Conservation (phyloP, 2,797 vertebrate genomes). For the Centroberyx gerrardi region DNA sequence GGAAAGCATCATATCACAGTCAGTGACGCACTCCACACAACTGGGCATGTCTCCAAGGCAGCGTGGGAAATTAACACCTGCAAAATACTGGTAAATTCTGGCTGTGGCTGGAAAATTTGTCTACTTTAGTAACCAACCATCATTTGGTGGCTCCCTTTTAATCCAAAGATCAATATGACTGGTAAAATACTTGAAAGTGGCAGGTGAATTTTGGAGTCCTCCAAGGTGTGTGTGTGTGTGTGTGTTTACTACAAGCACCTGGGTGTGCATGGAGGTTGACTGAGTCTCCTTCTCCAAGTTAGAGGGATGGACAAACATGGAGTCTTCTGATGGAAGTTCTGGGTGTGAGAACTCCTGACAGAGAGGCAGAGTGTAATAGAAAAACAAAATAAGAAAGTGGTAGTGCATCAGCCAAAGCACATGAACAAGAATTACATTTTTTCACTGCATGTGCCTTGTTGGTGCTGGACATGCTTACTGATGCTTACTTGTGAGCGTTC, state of each 20-base stretch:
- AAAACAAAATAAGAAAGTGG: background rate
- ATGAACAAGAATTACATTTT: background rate
- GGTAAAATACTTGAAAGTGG: background rate
- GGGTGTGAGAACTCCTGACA: constrained; percentile 68
- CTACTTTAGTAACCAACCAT: constrained; percentile 27
- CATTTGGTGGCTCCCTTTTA: constrained; percentile 30
- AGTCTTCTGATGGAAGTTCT: constrained; percentile 80
- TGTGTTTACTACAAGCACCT: constrained; percentile 59
- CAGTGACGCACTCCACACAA: constrained; percentile 1
- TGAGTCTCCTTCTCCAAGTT: constrained; percentile 43
- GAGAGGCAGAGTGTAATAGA: constrained; percentile 19
- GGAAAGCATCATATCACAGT: constrained; percentile 51
- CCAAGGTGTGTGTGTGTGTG: constrained; percentile 14
- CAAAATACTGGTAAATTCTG: constrained; percentile 24
- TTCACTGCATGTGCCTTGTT: background rate
- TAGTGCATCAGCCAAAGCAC: background rate
- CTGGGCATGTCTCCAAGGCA: constrained; percentile 51
- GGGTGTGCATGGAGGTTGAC: constrained; percentile 56
- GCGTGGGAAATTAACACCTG: constrained; percentile 62
- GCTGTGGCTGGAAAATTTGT: background rate
- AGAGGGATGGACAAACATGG: constrained; percentile 76
- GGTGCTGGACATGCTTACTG: background rate
- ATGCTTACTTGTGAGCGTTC: constrained; percentile 37
- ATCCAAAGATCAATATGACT: constrained; percentile 12
- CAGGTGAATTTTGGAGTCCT: background rate